Conservation (phyloP, 2,797 vertebrate genomes). For the Paguma larvata region DNA sequence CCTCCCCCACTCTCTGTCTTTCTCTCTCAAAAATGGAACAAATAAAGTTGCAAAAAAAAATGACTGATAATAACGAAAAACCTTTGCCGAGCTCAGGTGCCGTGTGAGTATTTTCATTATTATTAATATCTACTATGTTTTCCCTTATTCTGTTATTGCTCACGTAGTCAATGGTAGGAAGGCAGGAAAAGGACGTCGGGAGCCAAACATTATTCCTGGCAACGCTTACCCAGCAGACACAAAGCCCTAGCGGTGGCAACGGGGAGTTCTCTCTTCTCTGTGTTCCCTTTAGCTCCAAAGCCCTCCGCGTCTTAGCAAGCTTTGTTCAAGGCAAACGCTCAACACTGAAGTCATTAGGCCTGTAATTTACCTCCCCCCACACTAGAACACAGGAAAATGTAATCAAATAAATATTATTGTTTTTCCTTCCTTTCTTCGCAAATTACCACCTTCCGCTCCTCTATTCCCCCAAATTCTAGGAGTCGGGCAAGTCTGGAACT, state of each 20-base stretch:
- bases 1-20: no score
- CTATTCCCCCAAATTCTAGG: constrained; percentile 54
- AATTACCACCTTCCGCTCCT: constrained; percentile 73
- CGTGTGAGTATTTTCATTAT: background rate
- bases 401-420: constrained; percentile 82
- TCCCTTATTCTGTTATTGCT: background rate
- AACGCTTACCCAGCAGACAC: background rate
- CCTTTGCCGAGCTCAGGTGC: background rate
- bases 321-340: constrained; percentile 47
- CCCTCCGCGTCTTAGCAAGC: constrained; percentile 32
- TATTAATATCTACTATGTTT: background rate
- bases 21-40: no score
- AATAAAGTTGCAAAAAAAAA: no score
- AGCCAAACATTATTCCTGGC: background rate
- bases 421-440: constrained; percentile 79
- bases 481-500: constrained; percentile 79
- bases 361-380: constrained; percentile 68
- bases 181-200: background rate
- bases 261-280: background rate
- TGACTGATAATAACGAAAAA: background rate
- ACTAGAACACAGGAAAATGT: constrained; percentile 76
- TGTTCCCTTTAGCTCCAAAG: constrained; percentile 48
- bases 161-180: background rate
- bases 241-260: background rate
- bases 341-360: constrained; percentile 62